Evolutionary conservation across 2,797 vertebrate species (phyloP).

Genomic region (Brotula barbata): DNA sequence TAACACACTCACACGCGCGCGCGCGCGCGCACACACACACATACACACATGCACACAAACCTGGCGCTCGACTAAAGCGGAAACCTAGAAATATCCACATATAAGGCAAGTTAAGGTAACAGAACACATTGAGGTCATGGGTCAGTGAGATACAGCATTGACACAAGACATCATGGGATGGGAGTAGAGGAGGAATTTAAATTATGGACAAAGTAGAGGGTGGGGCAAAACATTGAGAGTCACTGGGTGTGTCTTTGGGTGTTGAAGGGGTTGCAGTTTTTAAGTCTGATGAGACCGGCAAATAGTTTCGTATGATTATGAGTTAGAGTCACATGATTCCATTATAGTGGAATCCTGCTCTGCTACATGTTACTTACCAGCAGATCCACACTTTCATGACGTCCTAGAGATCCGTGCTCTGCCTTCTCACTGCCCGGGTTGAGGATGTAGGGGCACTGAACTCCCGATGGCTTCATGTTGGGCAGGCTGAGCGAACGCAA

Average conservation of each 20-base stretch:
- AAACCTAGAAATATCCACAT: slow-evolving; percentile 43
- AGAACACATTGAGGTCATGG: slow-evolving; percentile 45
- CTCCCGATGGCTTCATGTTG: slow-evolving; percentile 78
- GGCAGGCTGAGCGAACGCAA: slow-evolving; percentile 86
- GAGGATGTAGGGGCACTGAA: slow-evolving; percentile 75
- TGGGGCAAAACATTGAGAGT: slow-evolving; percentile 14
- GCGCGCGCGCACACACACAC: not conserved
- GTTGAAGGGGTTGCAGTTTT: slow-evolving; percentile 4
- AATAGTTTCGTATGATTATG: not conserved
- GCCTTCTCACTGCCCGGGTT: slow-evolving; percentile 64
- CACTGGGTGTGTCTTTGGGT: slow-evolving; percentile 36
- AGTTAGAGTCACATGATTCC: slow-evolving; percentile 1
- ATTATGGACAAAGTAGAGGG: slow-evolving; percentile 32
- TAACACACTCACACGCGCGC: not conserved
- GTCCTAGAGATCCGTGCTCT: slow-evolving; percentile 75
- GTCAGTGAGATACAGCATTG: slow-evolving; percentile 22
- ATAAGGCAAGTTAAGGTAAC: slow-evolving; percentile 15
- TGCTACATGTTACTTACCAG: slow-evolving; percentile 70
- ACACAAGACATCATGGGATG: slow-evolving; percentile 27
- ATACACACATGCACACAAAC: not conserved
- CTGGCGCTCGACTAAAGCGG: not conserved
- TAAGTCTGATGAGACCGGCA: slow-evolving; percentile 20
- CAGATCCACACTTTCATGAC: slow-evolving; percentile 70
- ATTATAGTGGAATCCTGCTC: not conserved
- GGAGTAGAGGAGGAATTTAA: slow-evolving; percentile 29